Evolutionary conservation across 2,797 vertebrate genomes (phyloP).

Genomic region (Sebastolobus alascanus): DNA sequence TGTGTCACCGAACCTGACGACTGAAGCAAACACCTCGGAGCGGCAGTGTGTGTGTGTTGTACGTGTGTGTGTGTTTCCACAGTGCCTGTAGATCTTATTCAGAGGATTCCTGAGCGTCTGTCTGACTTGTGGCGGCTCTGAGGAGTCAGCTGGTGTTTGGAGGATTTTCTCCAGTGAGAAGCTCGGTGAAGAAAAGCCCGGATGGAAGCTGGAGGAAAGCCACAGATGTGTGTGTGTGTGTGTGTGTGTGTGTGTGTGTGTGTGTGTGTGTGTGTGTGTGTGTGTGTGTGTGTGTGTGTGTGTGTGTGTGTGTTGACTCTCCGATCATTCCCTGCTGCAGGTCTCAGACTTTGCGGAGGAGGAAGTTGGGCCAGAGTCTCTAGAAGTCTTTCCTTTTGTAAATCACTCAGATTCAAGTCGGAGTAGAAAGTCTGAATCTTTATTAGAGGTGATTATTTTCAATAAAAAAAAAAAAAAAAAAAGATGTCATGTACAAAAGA

Average conservation of each 20-base stretch:
- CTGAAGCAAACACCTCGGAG: too few relatives aligned
- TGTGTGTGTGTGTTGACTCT: too few relatives aligned
- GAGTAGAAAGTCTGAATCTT: neutral
- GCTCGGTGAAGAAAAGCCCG: neutral
- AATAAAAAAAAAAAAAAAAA: too few relatives aligned
- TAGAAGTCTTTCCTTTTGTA: slow-evolving; percentile 32
- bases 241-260: too few relatives aligned
- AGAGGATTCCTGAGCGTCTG: neutral
- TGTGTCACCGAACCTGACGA: too few relatives aligned
- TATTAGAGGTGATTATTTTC: slow-evolving; percentile 11
- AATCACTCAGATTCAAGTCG: neutral
- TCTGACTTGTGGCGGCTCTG: neutral
- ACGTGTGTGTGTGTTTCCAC: too few relatives aligned
- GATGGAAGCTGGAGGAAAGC: neutral
- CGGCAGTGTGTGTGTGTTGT: too few relatives aligned
- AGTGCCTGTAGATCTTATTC: slow-evolving; percentile 11
- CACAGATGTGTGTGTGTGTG: neutral
- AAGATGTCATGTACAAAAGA: neutral
- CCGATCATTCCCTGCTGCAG: too few relatives aligned
- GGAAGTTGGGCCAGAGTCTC: too few relatives aligned
- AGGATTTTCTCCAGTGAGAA: neutral
- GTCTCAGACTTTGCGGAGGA: too few relatives aligned
- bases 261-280: neutral
- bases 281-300: neutral
- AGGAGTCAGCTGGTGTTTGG: neutral